These are phyloP conservation scores for Dryobates pubescens DNA, from an alignment of 2,797 vertebrate genomes.

Conservation along the genomic window DNA sequence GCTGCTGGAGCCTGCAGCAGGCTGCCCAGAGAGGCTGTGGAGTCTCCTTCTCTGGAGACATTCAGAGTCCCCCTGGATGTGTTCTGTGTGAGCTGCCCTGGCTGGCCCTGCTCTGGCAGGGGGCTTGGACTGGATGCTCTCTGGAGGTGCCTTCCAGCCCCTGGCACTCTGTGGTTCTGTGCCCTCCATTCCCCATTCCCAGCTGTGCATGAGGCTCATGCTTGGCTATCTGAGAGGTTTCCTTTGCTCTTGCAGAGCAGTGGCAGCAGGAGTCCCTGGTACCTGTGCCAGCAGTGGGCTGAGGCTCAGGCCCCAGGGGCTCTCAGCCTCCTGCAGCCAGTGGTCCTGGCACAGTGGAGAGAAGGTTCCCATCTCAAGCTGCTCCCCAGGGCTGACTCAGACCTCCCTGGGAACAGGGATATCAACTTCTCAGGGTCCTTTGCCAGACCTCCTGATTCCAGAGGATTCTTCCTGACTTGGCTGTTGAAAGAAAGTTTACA, in stretches of 20 bases:
- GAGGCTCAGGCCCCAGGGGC: neutral
- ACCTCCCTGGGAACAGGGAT: neutral
- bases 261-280: neutral
- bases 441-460: neutral
- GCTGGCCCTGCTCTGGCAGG: too few species aligned
- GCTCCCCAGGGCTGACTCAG: neutral
- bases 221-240: neutral
- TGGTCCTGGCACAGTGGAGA: neutral
- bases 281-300: neutral
- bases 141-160: too few species aligned
- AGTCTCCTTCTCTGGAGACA: too few species aligned
- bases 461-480: neutral
- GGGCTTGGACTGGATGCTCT: too few species aligned
- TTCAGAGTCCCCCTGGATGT: too few species aligned
- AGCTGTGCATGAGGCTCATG: conserved; percentile 30
- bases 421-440: neutral
- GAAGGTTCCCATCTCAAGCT: neutral
- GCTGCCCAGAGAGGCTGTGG: too few species aligned
- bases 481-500: neutral
- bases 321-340: neutral
- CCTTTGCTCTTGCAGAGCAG: conserved; percentile 1
- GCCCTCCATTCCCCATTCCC: conserved; percentile 53
- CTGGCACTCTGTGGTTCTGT: too few species aligned
- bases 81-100: too few species aligned
- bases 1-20: too few species aligned